phyloP scores from a whole-genome alignment of 2,797 vertebrate species.

The Salmo trutta region DNA sequence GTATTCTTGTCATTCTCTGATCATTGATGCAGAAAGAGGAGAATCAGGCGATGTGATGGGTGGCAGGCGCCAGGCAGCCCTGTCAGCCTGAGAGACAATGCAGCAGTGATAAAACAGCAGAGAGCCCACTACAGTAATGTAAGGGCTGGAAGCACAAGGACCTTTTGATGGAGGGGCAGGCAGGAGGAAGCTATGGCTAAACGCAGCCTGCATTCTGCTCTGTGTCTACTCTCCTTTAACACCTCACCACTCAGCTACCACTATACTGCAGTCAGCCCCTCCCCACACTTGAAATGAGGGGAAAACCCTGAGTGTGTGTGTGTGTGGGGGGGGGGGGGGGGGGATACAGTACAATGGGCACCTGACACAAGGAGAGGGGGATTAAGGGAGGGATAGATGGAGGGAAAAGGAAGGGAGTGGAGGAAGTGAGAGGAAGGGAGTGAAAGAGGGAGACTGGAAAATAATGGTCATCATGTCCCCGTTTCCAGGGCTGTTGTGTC shows the following conservation, averaged over 20 bases:
- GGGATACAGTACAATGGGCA: no score
- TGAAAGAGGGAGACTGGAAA: not conserved
- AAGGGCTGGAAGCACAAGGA: not conserved
- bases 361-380: not conserved
- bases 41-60: not conserved
- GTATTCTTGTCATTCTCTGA: constrained; percentile 23
- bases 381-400: not conserved
- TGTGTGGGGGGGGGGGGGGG: not conserved
- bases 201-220: not conserved
- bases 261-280: constrained; percentile 9
- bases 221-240: not conserved
- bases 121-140: not conserved
- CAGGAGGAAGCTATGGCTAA: not conserved
- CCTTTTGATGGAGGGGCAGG: not conserved
- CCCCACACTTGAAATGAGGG: not conserved
- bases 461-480: not conserved
- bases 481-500: not conserved
- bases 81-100: constrained; percentile 42
- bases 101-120: not conserved
- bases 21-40: constrained; percentile 33
- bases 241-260: not conserved
- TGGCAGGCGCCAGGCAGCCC: not conserved
- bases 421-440: not conserved
- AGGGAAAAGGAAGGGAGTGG: constrained; percentile 6
- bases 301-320: not conserved